Evolutionary conservation across 2,113 vertebrate species (phyloP), one percentile per base, ranked within the genome.

Genomic region (Acinonyx jubatus): DNA sequence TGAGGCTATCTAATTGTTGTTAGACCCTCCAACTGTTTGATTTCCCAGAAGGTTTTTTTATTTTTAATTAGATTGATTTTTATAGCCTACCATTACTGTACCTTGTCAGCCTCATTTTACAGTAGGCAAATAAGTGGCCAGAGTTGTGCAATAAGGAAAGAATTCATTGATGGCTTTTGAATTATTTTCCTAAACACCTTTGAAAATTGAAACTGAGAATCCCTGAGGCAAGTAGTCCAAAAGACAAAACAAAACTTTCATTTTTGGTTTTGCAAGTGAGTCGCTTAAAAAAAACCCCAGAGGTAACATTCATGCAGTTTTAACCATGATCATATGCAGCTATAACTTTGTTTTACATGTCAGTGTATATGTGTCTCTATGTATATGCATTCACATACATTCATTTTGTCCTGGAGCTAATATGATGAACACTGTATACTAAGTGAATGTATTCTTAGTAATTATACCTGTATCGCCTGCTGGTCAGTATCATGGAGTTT

Each of bases 201-300:
- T 98, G 96, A 89, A 97, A 97, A 97, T 13, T 96, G 96, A 98
- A 97, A 96, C 95, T 97, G 97, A 98, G 98, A 97, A 97, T 87
- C 97, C 94, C 81, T 95, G 87, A 98, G 94, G 95, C 94, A 98
- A 82, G 84, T 96, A 94, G 90, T 89, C 97, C 80, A 97, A 97
- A 92, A 92, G 97, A 76, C 16, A 38, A 98, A 93, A 27, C 63
- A 68, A 85, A 78, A 33, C 27, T 79, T 95, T 97, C 55, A 25
- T 96, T 96, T 92, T 79, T 94, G 63, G 48, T 92, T 78, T 97
- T 95, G 76, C 48, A 94, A 31, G 25, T 38, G 83, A 55, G 36
- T 81, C 21, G 27, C 27, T 87, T 88, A 84, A 88, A 92, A 86
- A 36, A 69, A 55, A 71, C 19, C 19, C 52, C 55, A 23, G 8